Conservation (phyloP, 2,797 vertebrate species). For the Lutra lutra region DNA sequence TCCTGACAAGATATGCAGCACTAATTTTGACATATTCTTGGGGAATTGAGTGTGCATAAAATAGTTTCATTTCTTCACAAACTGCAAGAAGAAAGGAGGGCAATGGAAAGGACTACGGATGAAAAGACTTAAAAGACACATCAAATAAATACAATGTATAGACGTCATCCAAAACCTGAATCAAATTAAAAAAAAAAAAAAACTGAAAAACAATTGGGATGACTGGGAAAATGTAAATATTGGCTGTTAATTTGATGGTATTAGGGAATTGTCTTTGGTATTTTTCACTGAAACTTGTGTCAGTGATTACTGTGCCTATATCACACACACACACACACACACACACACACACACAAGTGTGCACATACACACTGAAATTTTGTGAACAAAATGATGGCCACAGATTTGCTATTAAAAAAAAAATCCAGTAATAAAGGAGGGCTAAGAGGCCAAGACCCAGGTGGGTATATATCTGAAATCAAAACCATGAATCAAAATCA, state of each 20-base stretch:
- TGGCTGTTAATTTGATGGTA: not conserved
- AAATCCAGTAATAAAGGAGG: not conserved
- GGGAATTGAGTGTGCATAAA: not conserved
- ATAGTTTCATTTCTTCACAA: constrained; percentile 26
- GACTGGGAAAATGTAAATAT: not conserved
- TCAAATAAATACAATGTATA: not conserved
- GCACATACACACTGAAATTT: not conserved
- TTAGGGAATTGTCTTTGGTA: constrained; percentile 20
- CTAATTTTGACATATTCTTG: not conserved
- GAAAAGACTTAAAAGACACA: not conserved
- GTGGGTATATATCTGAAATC: not conserved
- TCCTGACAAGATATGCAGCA: not conserved
- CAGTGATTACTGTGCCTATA: not conserved
- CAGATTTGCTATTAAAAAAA: not conserved
- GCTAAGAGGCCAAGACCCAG: not conserved
- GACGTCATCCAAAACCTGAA: not conserved
- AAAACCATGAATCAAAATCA: not conserved
- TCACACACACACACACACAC: not conserved
- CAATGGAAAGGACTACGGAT: rapidly evolving
- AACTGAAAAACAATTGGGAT: not conserved
- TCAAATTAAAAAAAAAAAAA: not conserved
- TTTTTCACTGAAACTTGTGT: not conserved
- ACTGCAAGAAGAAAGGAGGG: not conserved
- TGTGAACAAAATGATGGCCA: not conserved
- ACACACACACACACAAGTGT: not conserved